Conservation (phyloP, 2,888 invertebrate genomes). For the Margaritifera margaritifera region DNA sequence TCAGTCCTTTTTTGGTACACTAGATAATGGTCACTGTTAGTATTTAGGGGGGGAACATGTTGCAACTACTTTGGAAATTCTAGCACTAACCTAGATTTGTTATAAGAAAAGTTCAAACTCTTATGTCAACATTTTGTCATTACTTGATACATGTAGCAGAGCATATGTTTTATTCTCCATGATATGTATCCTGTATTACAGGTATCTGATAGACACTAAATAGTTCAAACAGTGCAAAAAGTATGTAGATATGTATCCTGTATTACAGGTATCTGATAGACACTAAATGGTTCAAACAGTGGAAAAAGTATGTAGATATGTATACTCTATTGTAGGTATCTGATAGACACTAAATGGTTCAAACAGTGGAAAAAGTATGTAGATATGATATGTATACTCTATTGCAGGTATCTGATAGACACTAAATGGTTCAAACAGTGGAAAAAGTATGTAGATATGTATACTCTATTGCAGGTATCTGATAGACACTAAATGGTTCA, state of each 20-base stretch:
- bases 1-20: too few relatives aligned
- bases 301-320: too few relatives aligned
- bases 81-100: too few relatives aligned
- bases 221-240: too few relatives aligned
- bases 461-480: constrained; percentile 72
- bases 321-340: constrained; percentile 67
- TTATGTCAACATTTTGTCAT: too few relatives aligned
- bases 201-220: constrained; percentile 74
- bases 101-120: too few relatives aligned
- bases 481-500: constrained; percentile 74
- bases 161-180: too few relatives aligned
- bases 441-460: constrained; percentile 72
- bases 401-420: too few relatives aligned
- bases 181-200: constrained; percentile 36
- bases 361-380: constrained; percentile 75
- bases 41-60: too few relatives aligned
- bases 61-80: too few relatives aligned
- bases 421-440: constrained; percentile 74
- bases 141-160: too few relatives aligned
- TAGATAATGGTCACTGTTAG: too few relatives aligned
- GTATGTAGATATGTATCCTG: constrained; percentile 36
- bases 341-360: constrained; percentile 74
- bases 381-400: constrained; percentile 71
- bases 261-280: constrained; percentile 74
- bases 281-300: constrained; percentile 71